phyloP scores from a whole-genome alignment of 2,113 vertebrate genomes.

The Hypocryptadius cinnamomeus region DNA sequence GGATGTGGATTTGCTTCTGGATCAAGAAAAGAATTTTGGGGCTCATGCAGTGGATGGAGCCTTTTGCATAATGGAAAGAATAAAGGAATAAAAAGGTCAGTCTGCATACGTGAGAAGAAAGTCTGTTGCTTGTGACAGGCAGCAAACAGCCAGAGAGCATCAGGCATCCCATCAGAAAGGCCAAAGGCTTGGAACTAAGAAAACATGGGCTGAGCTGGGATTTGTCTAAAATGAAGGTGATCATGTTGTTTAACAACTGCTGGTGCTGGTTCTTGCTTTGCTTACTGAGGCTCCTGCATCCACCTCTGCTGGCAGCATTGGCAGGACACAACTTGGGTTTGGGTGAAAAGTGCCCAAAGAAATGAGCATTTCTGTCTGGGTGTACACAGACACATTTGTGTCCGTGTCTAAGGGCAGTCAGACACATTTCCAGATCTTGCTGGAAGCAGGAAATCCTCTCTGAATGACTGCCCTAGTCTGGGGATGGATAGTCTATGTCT shows the following conservation, averaged over 20 bases:
- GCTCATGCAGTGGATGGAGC: neutral
- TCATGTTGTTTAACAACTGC: neutral
- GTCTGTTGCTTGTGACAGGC: neutral
- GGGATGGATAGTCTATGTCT: neutral
- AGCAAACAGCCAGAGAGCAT: neutral
- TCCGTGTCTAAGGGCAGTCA: neutral
- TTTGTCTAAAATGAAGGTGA: neutral
- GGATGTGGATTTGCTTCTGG: neutral
- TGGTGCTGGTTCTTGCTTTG: neutral
- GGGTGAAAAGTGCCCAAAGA: neutral
- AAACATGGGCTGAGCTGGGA: neutral
- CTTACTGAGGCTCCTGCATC: neutral
- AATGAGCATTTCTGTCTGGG: neutral
- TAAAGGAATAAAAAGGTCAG: neutral
- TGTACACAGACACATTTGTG: neutral
- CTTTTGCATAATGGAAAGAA: neutral
- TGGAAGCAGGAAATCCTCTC: neutral
- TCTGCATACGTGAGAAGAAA: neutral
- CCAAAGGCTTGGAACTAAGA: neutral
- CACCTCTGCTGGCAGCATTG: neutral
- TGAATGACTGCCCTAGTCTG: neutral
- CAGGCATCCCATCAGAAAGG: neutral
- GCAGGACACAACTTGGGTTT: neutral
- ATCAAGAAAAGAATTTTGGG: neutral
- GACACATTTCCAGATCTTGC: neutral